Evolutionary conservation across 2,113 vertebrate genomes (phyloP), one percentile per base, ranked within the genome.

Genomic region (Chunga burmeisteri): DNA sequence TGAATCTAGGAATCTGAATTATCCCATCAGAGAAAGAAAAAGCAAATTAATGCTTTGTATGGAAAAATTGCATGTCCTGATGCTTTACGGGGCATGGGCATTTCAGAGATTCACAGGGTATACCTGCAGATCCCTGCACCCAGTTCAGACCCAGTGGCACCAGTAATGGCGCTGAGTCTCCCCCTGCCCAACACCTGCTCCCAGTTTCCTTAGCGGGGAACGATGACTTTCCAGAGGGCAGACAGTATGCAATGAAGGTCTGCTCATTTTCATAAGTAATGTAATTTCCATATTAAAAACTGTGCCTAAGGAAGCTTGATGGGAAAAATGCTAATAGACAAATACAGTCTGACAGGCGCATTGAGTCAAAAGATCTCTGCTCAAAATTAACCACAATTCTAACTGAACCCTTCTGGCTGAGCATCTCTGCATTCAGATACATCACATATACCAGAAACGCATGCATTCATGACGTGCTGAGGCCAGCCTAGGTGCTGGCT

Each of bases 41-140:
- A 52, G 18, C 1, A 55, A 86, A 65, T 50, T 23, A 63, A 8
- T 68, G 6, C 12, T 75, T 32, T 59, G 4, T 8, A 27, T 13
- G 46, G 63, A 77, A 59, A 58, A 68, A 47, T 6, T 11, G 10
- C 3, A 5, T 52, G 18, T 13, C 25, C 32, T 77, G 27, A 30
- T 46, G 11, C 11, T 62, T 89, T 47, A 42, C 0, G 2, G 9
- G 20, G 8, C 34, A 34, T 4, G 3, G 53, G 4, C 1, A 30
- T 34, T 93, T 79, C 62, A 72, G 52, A 79, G 44, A 44, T 65
- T 68, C 34, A 50, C 20, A 19, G 27, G 46, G 29, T 30, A 22
- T 32, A 79, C 10, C 21, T 58, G n/a, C 34, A 88, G 42, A 55
- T 14, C 16, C 16, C 56, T 67, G 58, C 44, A 56, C 27, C n/a